These are phyloP conservation scores for Zoroaster sp. DNA, from an alignment of 53 echinoderm and acorn worm species.

Conservation along the genomic window DNA sequence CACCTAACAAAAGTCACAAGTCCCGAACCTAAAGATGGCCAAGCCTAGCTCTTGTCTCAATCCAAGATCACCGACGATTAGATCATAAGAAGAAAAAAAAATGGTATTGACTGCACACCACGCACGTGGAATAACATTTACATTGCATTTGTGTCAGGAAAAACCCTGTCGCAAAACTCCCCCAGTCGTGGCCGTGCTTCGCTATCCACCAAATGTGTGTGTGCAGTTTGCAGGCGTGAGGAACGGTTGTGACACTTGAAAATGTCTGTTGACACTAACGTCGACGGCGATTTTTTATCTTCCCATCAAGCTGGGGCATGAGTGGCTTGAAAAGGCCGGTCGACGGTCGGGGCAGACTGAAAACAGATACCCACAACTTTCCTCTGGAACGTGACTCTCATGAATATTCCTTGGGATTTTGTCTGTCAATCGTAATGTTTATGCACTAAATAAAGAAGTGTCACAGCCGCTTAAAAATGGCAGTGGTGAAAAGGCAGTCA, in stretches of 20 bases:
- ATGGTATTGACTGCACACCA: neutral
- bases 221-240: neutral
- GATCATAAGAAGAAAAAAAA: neutral
- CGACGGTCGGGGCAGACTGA: neutral
- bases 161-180: neutral
- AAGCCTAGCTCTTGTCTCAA: neutral
- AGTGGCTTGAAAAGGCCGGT: neutral
- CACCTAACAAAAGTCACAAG: too few species aligned
- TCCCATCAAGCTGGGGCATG: neutral
- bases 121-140: slow-evolving; percentile 36
- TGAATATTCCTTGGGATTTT: too few species aligned
- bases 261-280: neutral
- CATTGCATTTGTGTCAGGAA: neutral
- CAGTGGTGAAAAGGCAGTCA: neutral
- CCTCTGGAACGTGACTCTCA: neutral
- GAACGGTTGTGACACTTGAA: neutral
- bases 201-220: neutral
- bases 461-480: neutral
- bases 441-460: neutral
- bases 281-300: neutral
- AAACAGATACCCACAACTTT: neutral
- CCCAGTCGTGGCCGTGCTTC: neutral
- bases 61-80: neutral
- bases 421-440: neutral
- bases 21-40: too few species aligned